A percentile compares a stretch with the other conserved stretches of the same genome.
These are phyloP conservation scores for Leguminivora glycinivorella DNA, from an alignment of 1,140 invertebrate species.

Conservation along the genomic window DNA sequence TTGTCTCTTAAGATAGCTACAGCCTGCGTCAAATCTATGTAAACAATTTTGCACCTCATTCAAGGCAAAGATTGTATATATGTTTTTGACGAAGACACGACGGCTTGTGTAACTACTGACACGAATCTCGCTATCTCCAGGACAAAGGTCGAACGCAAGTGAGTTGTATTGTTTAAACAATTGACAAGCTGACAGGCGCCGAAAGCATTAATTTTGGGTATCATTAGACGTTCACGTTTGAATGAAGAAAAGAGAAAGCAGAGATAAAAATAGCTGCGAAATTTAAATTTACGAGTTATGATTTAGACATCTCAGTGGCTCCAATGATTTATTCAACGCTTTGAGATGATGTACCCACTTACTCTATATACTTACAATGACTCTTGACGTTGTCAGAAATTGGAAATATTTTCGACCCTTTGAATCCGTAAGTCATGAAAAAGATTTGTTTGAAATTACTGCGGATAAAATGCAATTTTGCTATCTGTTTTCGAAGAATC, in stretches of 20 bases:
- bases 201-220: not conserved
- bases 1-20: not conserved
- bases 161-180: slow-evolving; percentile 9
- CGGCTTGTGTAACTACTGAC: slow-evolving; percentile 17
- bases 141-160: slow-evolving; percentile 17
- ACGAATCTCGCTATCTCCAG: slow-evolving; percentile 14
- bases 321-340: not conserved
- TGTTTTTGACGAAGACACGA: not conserved
- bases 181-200: not conserved
- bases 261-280: not conserved
- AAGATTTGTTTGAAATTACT: too few relatives aligned
- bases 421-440: too few relatives aligned
- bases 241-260: slow-evolving; percentile 7
- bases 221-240: not conserved
- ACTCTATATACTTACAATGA: too few relatives aligned
- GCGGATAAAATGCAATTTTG: too few relatives aligned
- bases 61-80: not conserved
- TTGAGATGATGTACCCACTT: not conserved
- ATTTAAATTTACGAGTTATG: not conserved
- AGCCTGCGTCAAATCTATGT: not conserved
- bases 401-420: too few relatives aligned
- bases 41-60: not conserved
- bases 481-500: too few relatives aligned
- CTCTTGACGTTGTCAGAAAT: too few relatives aligned
- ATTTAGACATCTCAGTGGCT: not conserved